phyloP scores from a whole-genome alignment of 2,113 vertebrate genomes.

The Apodemus speciosus region DNA sequence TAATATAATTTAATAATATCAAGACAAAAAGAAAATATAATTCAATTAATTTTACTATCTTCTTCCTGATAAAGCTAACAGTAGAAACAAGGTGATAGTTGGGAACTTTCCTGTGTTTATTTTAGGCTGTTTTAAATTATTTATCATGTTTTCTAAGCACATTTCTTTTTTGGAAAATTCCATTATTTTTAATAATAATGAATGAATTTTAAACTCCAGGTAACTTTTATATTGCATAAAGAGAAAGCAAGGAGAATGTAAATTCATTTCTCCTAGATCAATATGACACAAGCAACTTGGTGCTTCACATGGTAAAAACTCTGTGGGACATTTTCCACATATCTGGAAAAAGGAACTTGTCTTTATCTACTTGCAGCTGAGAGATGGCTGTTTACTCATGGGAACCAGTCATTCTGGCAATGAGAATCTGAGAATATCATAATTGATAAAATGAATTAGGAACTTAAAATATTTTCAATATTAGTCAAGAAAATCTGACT shows the following conservation, averaged over 20 bases:
- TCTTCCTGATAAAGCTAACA: neutral
- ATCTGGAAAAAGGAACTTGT: neutral
- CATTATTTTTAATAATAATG: slow-evolving; percentile 44
- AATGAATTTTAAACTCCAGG: slow-evolving; percentile 2
- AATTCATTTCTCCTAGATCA: slow-evolving; percentile 45
- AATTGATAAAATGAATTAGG: neutral
- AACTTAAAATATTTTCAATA: neutral
- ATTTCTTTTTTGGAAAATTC: slow-evolving; percentile 22
- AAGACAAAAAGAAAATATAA: neutral
- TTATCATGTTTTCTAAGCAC: neutral
- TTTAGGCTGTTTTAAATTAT: slow-evolving; percentile 26
- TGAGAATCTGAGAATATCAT: neutral
- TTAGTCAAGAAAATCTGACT: neutral
- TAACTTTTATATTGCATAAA: slow-evolving; percentile 24
- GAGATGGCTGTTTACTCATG: neutral
- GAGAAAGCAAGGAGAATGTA: neutral
- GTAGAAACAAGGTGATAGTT: slow-evolving; percentile 23
- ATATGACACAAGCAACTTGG: slow-evolving; percentile 6
- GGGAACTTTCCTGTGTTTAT: neutral
- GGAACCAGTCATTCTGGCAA: neutral
- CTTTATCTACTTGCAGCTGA: neutral
- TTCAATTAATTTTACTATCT: slow-evolving; percentile 47
- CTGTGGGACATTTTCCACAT: neutral
- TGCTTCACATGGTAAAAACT: neutral
- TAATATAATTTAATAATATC: neutral